A percentile compares a stretch with the other conserved stretches of the same genome.
phyloP scores from a whole-genome alignment of 2,113 vertebrate genomes.

The Pongo pygmaeus region DNA sequence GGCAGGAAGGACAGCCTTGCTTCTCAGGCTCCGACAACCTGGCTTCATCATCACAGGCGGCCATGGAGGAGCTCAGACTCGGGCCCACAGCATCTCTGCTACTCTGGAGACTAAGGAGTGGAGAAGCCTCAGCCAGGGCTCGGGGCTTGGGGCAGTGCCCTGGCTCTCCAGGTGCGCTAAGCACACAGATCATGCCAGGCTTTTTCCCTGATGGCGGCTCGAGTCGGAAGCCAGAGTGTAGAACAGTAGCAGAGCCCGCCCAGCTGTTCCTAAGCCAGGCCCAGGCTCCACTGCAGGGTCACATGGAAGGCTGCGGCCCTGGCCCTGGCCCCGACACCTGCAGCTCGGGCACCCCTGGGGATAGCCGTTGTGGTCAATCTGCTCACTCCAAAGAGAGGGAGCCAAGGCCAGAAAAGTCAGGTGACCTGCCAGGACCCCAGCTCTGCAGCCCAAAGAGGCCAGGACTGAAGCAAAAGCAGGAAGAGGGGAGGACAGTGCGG shows the following conservation, averaged over 20 bases:
- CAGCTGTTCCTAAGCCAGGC: neutral
- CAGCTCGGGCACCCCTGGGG: no score
- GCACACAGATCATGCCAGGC: accelerated
- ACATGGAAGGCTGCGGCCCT: no score
- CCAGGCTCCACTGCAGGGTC: no score
- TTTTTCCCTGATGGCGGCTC: neutral
- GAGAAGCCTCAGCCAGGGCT: neutral
- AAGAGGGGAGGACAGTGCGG: neutral
- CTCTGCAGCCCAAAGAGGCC: neutral
- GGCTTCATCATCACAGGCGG: accelerated
- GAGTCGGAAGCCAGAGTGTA: accelerated
- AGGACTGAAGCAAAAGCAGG: neutral
- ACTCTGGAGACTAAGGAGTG: neutral
- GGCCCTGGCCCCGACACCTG: neutral
- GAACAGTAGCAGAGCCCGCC: neutral
- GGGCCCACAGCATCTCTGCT: neutral
- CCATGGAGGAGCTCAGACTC: accelerated
- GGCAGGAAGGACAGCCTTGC: accelerated
- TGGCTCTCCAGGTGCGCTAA: accelerated
- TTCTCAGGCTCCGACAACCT: accelerated
- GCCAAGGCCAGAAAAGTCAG: neutral
- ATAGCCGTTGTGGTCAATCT: no score
- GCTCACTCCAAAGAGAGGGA: neutral
- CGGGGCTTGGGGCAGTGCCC: neutral
- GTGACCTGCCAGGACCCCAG: neutral